A percentile compares a stretch with the other conserved stretches of the same genome.
Evolutionary conservation across 1,140 invertebrate species (phyloP).

Genomic region (Triops cancriformis): DNA sequence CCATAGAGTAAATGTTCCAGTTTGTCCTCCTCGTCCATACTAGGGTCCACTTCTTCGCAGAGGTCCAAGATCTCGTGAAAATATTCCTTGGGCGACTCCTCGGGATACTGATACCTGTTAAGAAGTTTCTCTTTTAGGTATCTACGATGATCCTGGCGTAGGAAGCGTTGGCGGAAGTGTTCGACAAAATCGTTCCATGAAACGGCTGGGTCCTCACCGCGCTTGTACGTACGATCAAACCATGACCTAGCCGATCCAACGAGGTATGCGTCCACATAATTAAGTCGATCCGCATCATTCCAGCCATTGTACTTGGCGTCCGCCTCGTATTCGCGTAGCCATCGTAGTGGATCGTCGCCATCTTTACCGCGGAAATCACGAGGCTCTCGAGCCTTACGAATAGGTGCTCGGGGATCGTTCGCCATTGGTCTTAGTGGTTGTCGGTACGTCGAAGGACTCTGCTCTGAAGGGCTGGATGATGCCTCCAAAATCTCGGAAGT

Average conservation of each 20-base stretch:
- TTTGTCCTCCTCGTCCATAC: slow-evolving; percentile 3
- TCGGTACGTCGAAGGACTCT: background rate
- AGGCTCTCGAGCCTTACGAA: background rate
- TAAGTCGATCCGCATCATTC: too few relatives aligned
- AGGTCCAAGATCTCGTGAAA: too few relatives aligned
- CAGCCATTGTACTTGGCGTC: too few relatives aligned
- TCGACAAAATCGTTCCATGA: too few relatives aligned
- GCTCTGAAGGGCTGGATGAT: background rate
- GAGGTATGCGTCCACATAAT: background rate
- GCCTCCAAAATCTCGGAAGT: background rate
- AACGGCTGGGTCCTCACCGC: background rate
- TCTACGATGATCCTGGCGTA: too few relatives aligned
- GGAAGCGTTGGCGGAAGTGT: too few relatives aligned
- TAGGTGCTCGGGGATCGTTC: background rate
- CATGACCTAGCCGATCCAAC: background rate
- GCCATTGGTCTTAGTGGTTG: background rate
- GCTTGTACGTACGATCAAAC: background rate
- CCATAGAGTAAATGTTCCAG: background rate
- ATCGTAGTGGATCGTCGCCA: background rate
- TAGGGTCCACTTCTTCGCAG: background rate
- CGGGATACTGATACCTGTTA: too few relatives aligned
- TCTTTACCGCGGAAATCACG: background rate
- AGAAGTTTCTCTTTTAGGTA: too few relatives aligned
- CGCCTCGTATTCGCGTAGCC: background rate
- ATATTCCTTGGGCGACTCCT: too few relatives aligned